Evolutionary conservation across 2,113 vertebrate genomes (phyloP).

Genomic region (Xerus inauris): DNA sequence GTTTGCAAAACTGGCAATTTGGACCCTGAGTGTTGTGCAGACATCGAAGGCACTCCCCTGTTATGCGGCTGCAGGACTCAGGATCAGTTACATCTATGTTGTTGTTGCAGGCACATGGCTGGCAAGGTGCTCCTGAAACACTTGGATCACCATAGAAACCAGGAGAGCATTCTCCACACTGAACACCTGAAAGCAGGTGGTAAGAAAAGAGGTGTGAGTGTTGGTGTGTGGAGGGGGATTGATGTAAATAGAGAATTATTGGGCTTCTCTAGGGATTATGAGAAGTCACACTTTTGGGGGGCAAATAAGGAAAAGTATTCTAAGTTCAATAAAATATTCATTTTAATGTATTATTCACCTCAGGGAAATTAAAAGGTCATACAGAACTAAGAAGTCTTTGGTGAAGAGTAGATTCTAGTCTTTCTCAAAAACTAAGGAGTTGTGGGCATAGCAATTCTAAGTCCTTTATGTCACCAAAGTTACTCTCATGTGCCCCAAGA

Average conservation of each 20-base stretch:
- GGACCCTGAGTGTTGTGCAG: conserved; percentile 89
- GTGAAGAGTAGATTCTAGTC: not conserved
- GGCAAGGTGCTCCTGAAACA: conserved; percentile 79
- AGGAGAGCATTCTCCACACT: conserved; percentile 87
- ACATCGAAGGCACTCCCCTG: conserved; percentile 90
- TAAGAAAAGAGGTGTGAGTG: not conserved
- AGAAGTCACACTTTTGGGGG: not conserved
- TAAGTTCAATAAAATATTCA: conserved; percentile 3
- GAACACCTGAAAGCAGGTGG: conserved; percentile 83
- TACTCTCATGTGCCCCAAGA: not conserved
- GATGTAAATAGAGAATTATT: not conserved
- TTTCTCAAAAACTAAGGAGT: not conserved
- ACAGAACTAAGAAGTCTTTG: not conserved
- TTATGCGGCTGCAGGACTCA: conserved; percentile 86
- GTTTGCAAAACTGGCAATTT: conserved; percentile 90
- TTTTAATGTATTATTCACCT: conserved; percentile 3
- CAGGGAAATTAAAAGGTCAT: not conserved
- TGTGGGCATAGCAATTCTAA: not conserved
- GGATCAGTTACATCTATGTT: conserved; percentile 89
- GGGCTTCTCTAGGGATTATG: not conserved
- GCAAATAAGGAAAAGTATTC: not conserved
- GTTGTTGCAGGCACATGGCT: conserved; percentile 89
- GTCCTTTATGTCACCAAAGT: not conserved
- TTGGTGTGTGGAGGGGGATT: not conserved
- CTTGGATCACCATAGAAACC: conserved; percentile 90